Evolutionary conservation across 2,113 vertebrate species (phyloP).

Genomic region (Puntigrus tetrazona): DNA sequence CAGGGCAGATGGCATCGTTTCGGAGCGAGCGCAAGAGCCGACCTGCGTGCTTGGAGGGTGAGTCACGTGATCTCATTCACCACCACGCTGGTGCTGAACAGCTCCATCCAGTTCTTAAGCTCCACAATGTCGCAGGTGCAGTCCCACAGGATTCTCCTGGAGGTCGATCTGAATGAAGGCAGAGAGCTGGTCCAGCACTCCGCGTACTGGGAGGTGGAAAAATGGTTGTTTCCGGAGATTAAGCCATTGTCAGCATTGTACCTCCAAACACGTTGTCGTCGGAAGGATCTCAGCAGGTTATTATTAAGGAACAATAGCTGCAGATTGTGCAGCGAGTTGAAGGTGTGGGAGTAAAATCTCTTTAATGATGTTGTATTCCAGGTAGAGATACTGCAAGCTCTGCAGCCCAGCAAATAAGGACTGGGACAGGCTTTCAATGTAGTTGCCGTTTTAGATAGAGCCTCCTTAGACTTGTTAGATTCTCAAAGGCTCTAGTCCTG

Average conservation of each 20-base stretch:
- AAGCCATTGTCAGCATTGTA: constrained; percentile 91
- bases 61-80: constrained; percentile 94
- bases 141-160: constrained; percentile 98
- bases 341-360: constrained; percentile 90
- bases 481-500: constrained; percentile 95
- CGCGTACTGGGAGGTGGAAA: constrained; percentile 90
- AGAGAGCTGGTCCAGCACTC: constrained; percentile 94
- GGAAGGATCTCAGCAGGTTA: constrained; percentile 92
- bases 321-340: constrained; percentile 88
- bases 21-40: constrained; percentile 89
- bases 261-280: constrained; percentile 87
- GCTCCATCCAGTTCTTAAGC: constrained; percentile 96
- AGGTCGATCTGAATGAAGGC: constrained; percentile 98
- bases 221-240: constrained; percentile 98
- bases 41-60: constrained; percentile 89
- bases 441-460: constrained; percentile 98
- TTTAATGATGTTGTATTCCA: constrained; percentile 99
- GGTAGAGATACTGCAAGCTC: constrained; percentile 94
- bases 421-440: constrained; percentile 89
- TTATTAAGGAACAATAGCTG: constrained; percentile 97
- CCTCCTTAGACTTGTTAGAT: constrained; percentile 90
- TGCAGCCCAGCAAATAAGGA: constrained; percentile 89
- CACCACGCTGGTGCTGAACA: constrained; percentile 88
- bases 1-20: constrained; percentile 92
- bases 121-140: constrained; percentile 94